Evolutionary conservation across 2,888 invertebrate genomes (phyloP), one percentile per base, ranked within the genome.

Genomic region (Heliconius ethilla): DNA sequence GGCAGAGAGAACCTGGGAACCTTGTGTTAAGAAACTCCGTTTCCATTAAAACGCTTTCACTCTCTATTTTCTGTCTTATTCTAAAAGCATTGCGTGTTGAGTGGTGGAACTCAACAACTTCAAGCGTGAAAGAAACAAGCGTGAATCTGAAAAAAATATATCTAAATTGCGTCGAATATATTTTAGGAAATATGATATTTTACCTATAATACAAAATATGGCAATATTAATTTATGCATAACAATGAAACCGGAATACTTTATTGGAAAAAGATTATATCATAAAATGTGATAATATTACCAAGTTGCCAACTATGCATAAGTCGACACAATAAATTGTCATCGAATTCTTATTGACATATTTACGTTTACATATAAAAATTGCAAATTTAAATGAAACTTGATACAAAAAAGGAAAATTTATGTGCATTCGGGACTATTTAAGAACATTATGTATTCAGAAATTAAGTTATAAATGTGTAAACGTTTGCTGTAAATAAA

Each of bases 381-480:
- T 72, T 72, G 55, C 55, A 25, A 25, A 37, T 55, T 72, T 59
- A 59, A 33, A 59, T n/a, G 55, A 72, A 72, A 59, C 33, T 72
- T 22, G 33, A 72, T 72, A 72, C 55, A 72, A 59, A 59, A 72
- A 59, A 59, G 59, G n/a, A 59, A 72, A 29, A 72, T 72, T 69
- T 69, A 69, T 69, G 69, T 69, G 69, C 69, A 59, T 15, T 37
- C 13, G 15, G 25, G 69, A 25, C 33, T 55, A n/a, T 72, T 72
- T 59, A 37, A 72, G 33, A 59, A 72, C 33, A 72, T 37, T 59
- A 72, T 33, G 22, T 29, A 59, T 72, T 37, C 37, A 33, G 33
- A 72, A 59, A 72, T 72, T 72, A 72, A 72, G 72, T 72, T 72
- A 59, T 72, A 37, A 72, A 72, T 72, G 33, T 72, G 18, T 72